These are phyloP conservation scores for Ptilodon capucinus DNA, from an alignment of 2,888 invertebrate species.

Conservation along the genomic window DNA sequence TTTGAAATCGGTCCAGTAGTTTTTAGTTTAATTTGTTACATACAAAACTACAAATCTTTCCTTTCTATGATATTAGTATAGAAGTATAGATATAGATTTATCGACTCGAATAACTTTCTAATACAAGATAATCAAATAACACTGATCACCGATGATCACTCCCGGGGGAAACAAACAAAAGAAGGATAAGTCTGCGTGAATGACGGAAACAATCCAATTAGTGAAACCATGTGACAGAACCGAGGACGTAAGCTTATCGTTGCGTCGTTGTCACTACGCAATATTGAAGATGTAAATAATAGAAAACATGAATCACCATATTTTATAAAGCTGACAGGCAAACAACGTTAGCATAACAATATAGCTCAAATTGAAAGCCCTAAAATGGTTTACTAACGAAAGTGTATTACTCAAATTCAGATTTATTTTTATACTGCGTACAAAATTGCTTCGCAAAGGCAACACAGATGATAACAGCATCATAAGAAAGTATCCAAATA, in stretches of 20 bases:
- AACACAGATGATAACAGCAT: too few relatives aligned
- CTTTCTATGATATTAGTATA: neutral
- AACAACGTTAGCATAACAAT: too few relatives aligned
- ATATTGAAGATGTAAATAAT: neutral
- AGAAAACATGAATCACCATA: neutral
- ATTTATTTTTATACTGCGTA: too few relatives aligned
- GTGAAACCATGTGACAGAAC: slow-evolving; percentile 1
- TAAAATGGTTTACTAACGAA: too few relatives aligned
- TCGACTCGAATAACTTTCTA: neutral
- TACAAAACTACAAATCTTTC: neutral
- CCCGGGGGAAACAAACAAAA: slow-evolving; percentile 3
- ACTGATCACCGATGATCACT: neutral
- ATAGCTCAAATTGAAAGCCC: too few relatives aligned
- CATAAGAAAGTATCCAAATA: too few relatives aligned
- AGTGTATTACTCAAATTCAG: too few relatives aligned
- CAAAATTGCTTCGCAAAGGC: too few relatives aligned
- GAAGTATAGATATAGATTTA: neutral
- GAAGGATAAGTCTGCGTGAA: slow-evolving; percentile 5
- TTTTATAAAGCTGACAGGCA: too few relatives aligned
- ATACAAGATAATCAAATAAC: slow-evolving; percentile 6
- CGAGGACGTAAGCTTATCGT: neutral
- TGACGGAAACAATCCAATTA: slow-evolving; percentile 12
- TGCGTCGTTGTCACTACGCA: too few relatives aligned
- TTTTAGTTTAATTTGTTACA: too few relatives aligned
- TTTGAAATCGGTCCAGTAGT: too few relatives aligned